Conservation (phyloP, 2,888 invertebrate species). For the Pemphredon lugubris region DNA sequence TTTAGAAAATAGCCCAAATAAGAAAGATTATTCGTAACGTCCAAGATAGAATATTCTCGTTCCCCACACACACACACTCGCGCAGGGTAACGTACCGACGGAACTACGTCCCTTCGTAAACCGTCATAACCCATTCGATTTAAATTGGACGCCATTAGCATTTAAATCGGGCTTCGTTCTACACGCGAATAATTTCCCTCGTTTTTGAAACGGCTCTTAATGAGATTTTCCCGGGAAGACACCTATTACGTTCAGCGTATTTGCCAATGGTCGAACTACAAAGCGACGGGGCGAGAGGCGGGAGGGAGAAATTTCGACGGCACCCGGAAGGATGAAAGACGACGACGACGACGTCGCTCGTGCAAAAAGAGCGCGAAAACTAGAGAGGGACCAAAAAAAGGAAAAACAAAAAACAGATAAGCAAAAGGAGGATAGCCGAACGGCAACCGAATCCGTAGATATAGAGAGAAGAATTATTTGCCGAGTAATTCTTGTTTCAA, state of each 20-base stretch:
- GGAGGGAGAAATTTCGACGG: neutral
- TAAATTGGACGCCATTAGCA: conserved; percentile 24
- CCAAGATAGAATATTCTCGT: no score
- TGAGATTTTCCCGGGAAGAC: conserved; percentile 46
- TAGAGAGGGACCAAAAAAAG: neutral
- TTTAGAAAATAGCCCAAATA: no score
- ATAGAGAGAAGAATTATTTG: conserved; percentile 38
- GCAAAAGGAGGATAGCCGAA: neutral
- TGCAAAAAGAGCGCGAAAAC: conserved; percentile 3
- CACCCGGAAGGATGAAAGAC: conserved; percentile 2
- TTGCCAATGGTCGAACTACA: conserved; percentile 27
- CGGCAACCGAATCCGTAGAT: neutral
- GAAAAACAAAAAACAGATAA: neutral
- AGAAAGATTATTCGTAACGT: no score
- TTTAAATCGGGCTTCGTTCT: conserved; percentile 34
- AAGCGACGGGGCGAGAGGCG: conserved; percentile 1
- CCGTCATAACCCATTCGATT: conserved; percentile 33
- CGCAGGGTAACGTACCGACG: no score
- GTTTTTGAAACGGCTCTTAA: conserved; percentile 35
- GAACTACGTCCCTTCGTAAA: conserved; percentile 11
- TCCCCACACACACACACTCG: no score
- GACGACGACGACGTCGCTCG: neutral
- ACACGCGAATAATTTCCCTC: conserved; percentile 15
- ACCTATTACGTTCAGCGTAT: conserved; percentile 32
- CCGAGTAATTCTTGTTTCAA: conserved; percentile 35